Conservation (phyloP, 2,113 vertebrate genomes). For the Numida meleagris region DNA sequence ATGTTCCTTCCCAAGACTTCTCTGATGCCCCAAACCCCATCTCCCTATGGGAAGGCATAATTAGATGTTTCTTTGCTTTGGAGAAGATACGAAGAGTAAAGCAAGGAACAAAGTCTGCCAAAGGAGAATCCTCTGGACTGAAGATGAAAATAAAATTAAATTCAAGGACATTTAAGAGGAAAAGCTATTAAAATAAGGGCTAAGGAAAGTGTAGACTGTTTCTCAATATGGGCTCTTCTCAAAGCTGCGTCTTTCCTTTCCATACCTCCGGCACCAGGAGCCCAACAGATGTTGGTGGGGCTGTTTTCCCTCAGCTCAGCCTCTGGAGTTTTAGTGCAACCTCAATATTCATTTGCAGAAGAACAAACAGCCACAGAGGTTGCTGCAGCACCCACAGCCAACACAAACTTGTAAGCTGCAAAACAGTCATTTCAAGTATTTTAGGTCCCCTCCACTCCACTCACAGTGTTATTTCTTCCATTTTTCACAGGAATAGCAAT, state of each 20-base stretch:
- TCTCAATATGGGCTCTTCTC: background rate
- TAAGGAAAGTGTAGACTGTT: background rate
- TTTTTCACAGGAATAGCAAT: background rate
- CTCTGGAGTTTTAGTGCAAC: background rate
- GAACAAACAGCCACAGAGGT: background rate
- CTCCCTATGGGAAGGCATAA: background rate
- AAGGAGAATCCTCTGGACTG: background rate
- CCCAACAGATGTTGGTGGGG: background rate
- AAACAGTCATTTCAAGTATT: background rate
- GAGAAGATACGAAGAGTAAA: background rate
- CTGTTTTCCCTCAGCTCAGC: background rate
- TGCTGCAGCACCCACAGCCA: background rate
- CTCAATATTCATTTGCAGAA: background rate
- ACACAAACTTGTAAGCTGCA: rapidly evolving
- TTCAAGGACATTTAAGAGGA: background rate
- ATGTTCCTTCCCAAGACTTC: background rate
- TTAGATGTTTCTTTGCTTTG: background rate
- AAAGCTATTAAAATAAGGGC: background rate
- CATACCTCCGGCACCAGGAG: background rate
- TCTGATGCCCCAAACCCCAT: background rate
- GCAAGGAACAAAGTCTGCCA: background rate
- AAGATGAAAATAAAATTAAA: background rate
- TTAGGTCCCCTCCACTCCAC: rapidly evolving
- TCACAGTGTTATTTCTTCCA: background rate
- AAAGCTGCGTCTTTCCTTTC: background rate